phyloP scores from a whole-genome alignment of 2,113 vertebrate species.

The Hippocampus comes region DNA sequence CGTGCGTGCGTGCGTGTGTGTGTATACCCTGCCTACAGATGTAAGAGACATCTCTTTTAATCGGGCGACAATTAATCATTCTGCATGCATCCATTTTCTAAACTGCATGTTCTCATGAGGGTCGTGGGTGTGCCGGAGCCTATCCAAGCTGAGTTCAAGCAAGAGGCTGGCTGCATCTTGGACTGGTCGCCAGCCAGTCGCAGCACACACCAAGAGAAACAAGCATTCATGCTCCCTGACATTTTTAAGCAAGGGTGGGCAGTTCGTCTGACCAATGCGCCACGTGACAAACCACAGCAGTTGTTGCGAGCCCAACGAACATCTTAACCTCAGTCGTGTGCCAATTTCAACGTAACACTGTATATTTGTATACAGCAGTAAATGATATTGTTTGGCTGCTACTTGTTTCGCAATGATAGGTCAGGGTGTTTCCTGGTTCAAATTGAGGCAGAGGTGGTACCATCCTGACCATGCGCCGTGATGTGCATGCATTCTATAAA shows the following conservation, averaged over 20 bases:
- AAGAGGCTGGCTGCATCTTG: not conserved
- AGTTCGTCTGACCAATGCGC: not conserved
- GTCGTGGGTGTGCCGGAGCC: not conserved
- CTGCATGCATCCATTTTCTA: not conserved
- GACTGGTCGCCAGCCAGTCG: not conserved
- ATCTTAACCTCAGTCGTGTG: too few species aligned
- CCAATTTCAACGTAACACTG: too few species aligned
- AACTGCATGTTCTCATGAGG: not conserved
- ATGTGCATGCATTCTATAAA: too few species aligned
- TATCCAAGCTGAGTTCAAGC: not conserved
- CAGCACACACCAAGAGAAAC: not conserved
- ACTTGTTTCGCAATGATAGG: too few species aligned
- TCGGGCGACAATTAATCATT: not conserved
- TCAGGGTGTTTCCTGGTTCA: too few species aligned
- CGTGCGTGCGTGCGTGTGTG: not conserved
- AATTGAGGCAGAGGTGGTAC: too few species aligned
- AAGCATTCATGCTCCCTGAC: not conserved
- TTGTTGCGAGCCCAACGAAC: too few species aligned
- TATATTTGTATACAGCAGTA: too few species aligned
- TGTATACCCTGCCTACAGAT: not conserved
- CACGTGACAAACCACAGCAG: not conserved
- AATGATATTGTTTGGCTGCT: too few species aligned
- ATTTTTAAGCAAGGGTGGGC: not conserved
- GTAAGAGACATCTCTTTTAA: not conserved
- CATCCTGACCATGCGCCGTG: too few species aligned